Base-by-base conservation (phyloP, 35 echinoderm and acorn worm genomes). In the Ophiothrix spiculata region DNA sequence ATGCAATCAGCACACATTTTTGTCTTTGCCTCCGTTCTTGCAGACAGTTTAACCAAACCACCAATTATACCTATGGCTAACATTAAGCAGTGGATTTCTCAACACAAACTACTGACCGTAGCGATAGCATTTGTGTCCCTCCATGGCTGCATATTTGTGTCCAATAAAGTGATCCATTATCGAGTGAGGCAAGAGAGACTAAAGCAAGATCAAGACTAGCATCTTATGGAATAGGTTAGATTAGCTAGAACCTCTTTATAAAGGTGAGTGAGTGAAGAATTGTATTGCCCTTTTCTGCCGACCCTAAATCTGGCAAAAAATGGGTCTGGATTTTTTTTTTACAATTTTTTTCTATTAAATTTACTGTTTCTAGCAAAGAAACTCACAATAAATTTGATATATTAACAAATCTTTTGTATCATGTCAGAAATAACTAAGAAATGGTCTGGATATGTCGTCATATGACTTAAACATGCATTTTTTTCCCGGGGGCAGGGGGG, bases 81-180 rank as follows among this genome's bases (percentile, higher is more conserved):
- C 17, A 69, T 41, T 76, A 86, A 56, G n/a, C n/a, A n/a, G 77
- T 86, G 83, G 82, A 42, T 94, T 1, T 46, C 76, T 36, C 33
- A 77, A 19, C 87, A 94, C 77, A 94, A 90, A 64, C 80, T 94
- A 1, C 32, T 90, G 36, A 56, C 87, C 32, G 84, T 85, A 0
- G 79, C 77, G 35, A 60, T 94, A 31, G 83, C 87, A 3, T 49
- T 94, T 32, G 87, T 80, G 15, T 31, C 88, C n/a, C 39, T 86
- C 8, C 92, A 94, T 73, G 40, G 82, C 21, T 60, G 56, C 31
- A 94, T 94, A 76, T 94, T 90, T 64, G 90, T 76, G 21, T 94
- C 29, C 87, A 94, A 83, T 81, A 90, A 60, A 33, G 41, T 15
- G 92, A 87, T 15, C 81, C 80, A 60, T 54, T 36, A 25, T 46